Conservation (phyloP, 2,888 invertebrate genomes). For the Fragum whitleyi region DNA sequence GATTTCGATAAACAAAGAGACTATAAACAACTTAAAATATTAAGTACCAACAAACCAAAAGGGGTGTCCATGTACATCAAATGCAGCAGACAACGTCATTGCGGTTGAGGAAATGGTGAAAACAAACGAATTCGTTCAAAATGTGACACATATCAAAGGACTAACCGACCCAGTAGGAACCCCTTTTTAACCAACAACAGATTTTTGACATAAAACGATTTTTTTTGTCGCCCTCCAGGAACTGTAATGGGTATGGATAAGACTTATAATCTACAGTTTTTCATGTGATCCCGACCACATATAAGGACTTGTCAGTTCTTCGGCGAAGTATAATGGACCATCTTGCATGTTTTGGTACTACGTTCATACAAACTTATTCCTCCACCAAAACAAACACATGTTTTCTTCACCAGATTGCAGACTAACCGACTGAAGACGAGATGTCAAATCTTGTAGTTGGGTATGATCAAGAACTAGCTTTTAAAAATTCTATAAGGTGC, state of each 20-base stretch:
- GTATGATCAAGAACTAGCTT: no score
- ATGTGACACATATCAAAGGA: slow-evolving; percentile 38
- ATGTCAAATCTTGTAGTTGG: no score
- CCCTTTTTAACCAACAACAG: slow-evolving; percentile 41
- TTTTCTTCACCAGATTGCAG: slow-evolving; percentile 40
- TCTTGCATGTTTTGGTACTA: slow-evolving; percentile 47
- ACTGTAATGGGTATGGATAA: slow-evolving; percentile 47
- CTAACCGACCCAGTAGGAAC: slow-evolving; percentile 40
- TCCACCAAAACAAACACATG: slow-evolving; percentile 30
- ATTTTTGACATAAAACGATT: slow-evolving; percentile 48
- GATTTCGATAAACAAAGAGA: slow-evolving; percentile 15
- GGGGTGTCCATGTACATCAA: not conserved
- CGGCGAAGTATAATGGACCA: slow-evolving; percentile 17
- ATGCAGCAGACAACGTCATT: slow-evolving; percentile 51
- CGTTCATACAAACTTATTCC: slow-evolving; percentile 40
- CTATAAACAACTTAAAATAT: slow-evolving; percentile 35
- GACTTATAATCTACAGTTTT: slow-evolving; percentile 51
- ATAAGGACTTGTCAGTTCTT: slow-evolving; percentile 47
- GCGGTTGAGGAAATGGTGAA: slow-evolving; percentile 54
- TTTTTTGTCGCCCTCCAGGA: slow-evolving; percentile 29
- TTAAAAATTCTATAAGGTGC: no score
- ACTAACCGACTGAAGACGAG: slow-evolving; percentile 40
- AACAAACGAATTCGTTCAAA: slow-evolving; percentile 42
- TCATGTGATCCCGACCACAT: slow-evolving; percentile 43
- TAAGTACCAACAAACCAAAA: slow-evolving; percentile 29